Evolutionary conservation across 2,797 vertebrate genomes (phyloP).

Genomic region (Clarias fuscus): DNA sequence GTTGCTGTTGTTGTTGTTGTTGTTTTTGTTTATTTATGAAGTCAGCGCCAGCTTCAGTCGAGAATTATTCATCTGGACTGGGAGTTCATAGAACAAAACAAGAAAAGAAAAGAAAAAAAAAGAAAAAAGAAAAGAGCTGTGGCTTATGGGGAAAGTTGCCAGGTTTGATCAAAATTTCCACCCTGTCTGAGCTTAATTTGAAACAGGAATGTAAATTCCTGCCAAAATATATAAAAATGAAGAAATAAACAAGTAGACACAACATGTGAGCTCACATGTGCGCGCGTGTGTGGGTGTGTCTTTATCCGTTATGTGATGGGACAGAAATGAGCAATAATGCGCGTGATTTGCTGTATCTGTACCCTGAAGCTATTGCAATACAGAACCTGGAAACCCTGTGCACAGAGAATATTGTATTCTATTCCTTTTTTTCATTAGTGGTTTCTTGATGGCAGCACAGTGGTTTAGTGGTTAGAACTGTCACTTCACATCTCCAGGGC

Average conservation of each 20-base stretch:
- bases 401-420: not conserved
- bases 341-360: not conserved
- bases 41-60: too few relatives aligned
- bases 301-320: not conserved
- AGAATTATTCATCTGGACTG: too few relatives aligned
- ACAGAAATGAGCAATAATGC: not conserved
- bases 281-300: too few relatives aligned
- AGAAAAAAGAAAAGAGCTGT: too few relatives aligned
- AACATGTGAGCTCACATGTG: too few relatives aligned
- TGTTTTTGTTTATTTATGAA: too few relatives aligned
- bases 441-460: not conserved
- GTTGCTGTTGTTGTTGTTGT: too few relatives aligned
- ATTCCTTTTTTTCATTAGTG: not conserved
- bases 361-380: not conserved
- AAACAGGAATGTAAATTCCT: not conserved
- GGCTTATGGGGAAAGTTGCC: too few relatives aligned
- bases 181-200: not conserved
- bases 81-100: too few relatives aligned
- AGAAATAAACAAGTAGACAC: not conserved
- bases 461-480: too few relatives aligned
- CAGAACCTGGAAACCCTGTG: not conserved
- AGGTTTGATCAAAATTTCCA: not conserved
- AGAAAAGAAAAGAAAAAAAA: too few relatives aligned
- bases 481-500: too few relatives aligned
- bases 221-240: not conserved